A percentile compares a stretch with the other conserved stretches of the same genome.
Evolutionary conservation across 2,888 invertebrate species (phyloP).

Genomic region (Linyphia triangularis): DNA sequence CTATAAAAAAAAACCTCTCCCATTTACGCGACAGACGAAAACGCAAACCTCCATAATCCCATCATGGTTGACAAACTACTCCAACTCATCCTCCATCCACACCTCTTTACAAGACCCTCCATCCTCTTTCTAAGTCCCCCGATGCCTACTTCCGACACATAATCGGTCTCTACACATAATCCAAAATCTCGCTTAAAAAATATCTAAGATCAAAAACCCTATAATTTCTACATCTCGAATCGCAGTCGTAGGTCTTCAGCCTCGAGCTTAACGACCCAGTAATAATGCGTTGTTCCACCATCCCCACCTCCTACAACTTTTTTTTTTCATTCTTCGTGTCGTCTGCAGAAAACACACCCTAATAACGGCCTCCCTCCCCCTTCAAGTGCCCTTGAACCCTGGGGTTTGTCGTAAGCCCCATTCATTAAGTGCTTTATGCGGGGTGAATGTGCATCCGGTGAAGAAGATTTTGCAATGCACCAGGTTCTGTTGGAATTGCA

Average conservation of each 20-base stretch:
- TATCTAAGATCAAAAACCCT: not conserved
- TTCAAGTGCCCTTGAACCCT: slow-evolving; percentile 41
- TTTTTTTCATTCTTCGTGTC: not conserved
- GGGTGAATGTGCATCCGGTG: not conserved
- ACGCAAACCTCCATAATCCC: not conserved
- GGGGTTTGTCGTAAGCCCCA: slow-evolving; percentile 8
- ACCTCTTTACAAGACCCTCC: not conserved
- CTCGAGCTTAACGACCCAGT: slow-evolving; percentile 6
- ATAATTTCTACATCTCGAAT: slow-evolving; percentile 6
- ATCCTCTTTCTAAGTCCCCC: not conserved
- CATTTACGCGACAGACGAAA: not conserved
- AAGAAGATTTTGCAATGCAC: not conserved
- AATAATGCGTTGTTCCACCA: slow-evolving; percentile 26
- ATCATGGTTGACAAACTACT: not conserved
- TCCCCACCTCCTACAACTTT: not conserved
- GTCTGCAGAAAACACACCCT: not conserved
- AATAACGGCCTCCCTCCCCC: not conserved
- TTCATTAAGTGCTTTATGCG: not conserved
- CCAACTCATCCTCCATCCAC: not conserved
- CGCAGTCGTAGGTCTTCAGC: slow-evolving; percentile 26
- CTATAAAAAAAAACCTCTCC: no score
- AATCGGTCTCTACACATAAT: not conserved
- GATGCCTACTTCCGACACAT: slow-evolving; percentile 20
- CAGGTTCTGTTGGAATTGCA: not conserved
- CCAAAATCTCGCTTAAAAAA: not conserved